These are phyloP conservation scores for Trichonephila clavipes DNA, from an alignment of 1,140 invertebrate genomes.

Conservation along the genomic window DNA sequence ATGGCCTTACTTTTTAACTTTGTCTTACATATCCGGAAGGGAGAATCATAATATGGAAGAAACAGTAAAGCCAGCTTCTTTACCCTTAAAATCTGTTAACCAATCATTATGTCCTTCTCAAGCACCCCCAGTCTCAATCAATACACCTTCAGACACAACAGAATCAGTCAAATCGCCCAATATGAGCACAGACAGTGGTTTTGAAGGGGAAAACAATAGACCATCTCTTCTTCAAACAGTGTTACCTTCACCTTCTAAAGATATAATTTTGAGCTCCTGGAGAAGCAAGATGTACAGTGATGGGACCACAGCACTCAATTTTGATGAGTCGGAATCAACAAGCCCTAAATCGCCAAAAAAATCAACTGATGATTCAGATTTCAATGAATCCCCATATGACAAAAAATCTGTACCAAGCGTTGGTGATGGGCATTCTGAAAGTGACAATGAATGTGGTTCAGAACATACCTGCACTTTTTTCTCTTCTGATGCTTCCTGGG, in stretches of 20 bases:
- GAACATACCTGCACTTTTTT: constrained; percentile 70
- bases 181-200: constrained; percentile 77
- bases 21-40: constrained; percentile 76
- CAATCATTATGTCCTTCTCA: constrained; percentile 68
- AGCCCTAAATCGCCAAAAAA: constrained; percentile 76
- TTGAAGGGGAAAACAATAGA: constrained; percentile 76
- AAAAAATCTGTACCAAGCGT: constrained; percentile 76
- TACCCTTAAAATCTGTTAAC: constrained; percentile 64
- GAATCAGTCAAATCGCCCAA: constrained; percentile 76
- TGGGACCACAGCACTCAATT: constrained; percentile 68
- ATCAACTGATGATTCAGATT: constrained; percentile 76
- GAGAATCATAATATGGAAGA: constrained; percentile 74
- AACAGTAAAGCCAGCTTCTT: constrained; percentile 72
- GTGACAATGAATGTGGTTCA: constrained; percentile 72
- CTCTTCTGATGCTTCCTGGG: constrained; percentile 58
- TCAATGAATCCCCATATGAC: constrained; percentile 76
- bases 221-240: constrained; percentile 71
- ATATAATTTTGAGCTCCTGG: constrained; percentile 72
- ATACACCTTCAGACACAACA: constrained; percentile 71
- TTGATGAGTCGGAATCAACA: constrained; percentile 67
- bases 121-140: constrained; percentile 61
- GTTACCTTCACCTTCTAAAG: constrained; percentile 69
- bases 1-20: constrained; percentile 77
- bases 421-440: constrained; percentile 72
- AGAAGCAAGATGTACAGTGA: constrained; percentile 71